A percentile compares a stretch with the other conserved stretches of the same genome.
Evolutionary conservation across 2,888 invertebrate species (phyloP).

Genomic region (Heteromurus nitidus): DNA sequence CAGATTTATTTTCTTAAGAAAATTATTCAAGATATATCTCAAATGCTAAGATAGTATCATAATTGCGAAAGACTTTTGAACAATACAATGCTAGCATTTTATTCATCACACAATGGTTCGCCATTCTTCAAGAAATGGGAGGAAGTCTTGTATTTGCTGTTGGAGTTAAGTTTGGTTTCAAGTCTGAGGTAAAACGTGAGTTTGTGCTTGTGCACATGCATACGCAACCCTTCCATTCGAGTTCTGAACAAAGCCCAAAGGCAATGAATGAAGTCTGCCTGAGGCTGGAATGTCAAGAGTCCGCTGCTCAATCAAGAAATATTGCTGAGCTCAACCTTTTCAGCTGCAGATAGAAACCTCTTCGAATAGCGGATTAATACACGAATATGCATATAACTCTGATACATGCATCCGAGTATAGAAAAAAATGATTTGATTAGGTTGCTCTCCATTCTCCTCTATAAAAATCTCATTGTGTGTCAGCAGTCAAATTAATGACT

Average conservation of each 20-base stretch:
- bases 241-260: conserved; percentile 33
- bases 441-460: background rate
- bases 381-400: background rate
- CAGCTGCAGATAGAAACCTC: background rate
- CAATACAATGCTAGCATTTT: no score
- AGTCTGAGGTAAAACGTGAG: no score
- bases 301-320: conserved; percentile 63
- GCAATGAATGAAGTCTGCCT: conserved; percentile 17
- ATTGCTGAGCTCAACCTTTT: conserved; percentile 30
- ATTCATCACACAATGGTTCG: no score
- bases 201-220: no score
- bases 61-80: no score
- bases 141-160: no score
- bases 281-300: conserved; percentile 56
- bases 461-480: conserved; percentile 38
- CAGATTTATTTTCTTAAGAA: background rate
- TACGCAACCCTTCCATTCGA: no score
- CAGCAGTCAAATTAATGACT: conserved; percentile 64
- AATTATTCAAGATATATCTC: no score
- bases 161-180: no score
- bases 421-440: background rate
- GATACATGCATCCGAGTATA: background rate
- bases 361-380: no score
- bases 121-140: no score
- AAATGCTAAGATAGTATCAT: no score